These are phyloP conservation scores for Gila orcuttii DNA, from an alignment of 2,113 vertebrate genomes.

Conservation along the genomic window DNA sequence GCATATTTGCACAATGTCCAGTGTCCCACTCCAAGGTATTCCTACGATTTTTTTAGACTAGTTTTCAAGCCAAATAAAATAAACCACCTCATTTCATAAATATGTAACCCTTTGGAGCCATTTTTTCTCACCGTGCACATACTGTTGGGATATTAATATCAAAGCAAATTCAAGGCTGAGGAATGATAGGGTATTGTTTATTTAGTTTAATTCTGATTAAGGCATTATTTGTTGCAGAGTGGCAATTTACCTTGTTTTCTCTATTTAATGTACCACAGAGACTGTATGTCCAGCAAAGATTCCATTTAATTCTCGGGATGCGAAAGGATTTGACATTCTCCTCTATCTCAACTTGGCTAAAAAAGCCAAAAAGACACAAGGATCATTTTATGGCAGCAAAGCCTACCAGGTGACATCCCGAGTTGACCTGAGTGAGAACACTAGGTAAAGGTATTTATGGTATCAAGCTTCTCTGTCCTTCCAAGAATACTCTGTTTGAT, in stretches of 20 bases:
- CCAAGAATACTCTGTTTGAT: background rate
- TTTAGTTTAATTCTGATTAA: background rate
- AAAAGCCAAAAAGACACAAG: constrained; percentile 88
- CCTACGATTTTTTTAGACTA: constrained; percentile 52
- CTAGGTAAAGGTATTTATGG: constrained; percentile 77
- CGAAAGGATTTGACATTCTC: constrained; percentile 97
- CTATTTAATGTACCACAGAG: constrained; percentile 75
- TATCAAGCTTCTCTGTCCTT: background rate
- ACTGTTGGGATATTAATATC: constrained; percentile 11
- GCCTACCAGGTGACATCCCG: constrained; percentile 89
- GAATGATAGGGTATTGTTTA: background rate
- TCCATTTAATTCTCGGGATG: constrained; percentile 87
- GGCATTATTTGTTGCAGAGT: background rate
- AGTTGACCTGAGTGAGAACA: constrained; percentile 87
- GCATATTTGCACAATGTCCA: constrained; percentile 60
- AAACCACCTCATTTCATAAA: constrained; percentile 49
- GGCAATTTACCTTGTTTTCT: constrained; percentile 15
- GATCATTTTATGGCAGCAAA: constrained; percentile 82
- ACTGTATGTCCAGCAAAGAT: constrained; percentile 93
- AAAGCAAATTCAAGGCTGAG: background rate
- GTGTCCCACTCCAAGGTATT: constrained; percentile 49
- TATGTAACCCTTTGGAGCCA: constrained; percentile 40
- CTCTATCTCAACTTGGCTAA: constrained; percentile 89
- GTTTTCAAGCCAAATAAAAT: constrained; percentile 54
- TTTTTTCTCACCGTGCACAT: background rate